These are phyloP conservation scores for Bucco capensis DNA, from an alignment of 2,113 vertebrate genomes.

Conservation along the genomic window DNA sequence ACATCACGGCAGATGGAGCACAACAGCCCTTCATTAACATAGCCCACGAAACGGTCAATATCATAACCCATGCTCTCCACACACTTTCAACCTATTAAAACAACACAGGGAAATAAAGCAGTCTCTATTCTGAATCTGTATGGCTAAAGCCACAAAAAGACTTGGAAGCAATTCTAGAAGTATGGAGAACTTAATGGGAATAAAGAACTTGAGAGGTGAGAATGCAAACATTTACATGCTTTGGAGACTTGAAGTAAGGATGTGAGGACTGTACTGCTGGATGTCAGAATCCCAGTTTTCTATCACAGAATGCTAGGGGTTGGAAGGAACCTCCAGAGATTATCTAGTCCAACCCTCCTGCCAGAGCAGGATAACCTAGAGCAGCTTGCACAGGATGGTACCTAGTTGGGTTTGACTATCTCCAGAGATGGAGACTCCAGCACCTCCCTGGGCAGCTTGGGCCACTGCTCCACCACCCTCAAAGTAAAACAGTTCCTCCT, in stretches of 20 bases:
- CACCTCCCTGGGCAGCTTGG: too few relatives aligned
- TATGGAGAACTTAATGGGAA: accelerated
- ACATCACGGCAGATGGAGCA: conserved; percentile 89
- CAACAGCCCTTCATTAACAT: conserved; percentile 86
- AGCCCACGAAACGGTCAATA: conserved; percentile 86
- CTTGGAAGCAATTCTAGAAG: neutral
- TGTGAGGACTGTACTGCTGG: neutral
- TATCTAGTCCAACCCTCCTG: too few relatives aligned
- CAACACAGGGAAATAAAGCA: neutral
- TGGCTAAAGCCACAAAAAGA: neutral
- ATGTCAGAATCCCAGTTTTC: neutral
- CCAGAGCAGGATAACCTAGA: too few relatives aligned
- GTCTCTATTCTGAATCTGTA: neutral
- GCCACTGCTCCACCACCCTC: too few relatives aligned
- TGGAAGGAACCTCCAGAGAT: too few relatives aligned
- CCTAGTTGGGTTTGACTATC: too few relatives aligned
- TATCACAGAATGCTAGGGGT: too few relatives aligned
- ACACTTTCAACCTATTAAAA: neutral
- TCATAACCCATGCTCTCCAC: conserved; percentile 83
- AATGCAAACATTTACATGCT: neutral
- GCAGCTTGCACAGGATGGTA: too few relatives aligned
- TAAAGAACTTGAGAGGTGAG: neutral
- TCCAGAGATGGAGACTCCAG: too few relatives aligned
- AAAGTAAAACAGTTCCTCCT: too few relatives aligned
- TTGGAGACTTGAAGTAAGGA: neutral